phyloP scores from a whole-genome alignment of 1,140 invertebrate genomes.

The Drosophila mauritiana region DNA sequence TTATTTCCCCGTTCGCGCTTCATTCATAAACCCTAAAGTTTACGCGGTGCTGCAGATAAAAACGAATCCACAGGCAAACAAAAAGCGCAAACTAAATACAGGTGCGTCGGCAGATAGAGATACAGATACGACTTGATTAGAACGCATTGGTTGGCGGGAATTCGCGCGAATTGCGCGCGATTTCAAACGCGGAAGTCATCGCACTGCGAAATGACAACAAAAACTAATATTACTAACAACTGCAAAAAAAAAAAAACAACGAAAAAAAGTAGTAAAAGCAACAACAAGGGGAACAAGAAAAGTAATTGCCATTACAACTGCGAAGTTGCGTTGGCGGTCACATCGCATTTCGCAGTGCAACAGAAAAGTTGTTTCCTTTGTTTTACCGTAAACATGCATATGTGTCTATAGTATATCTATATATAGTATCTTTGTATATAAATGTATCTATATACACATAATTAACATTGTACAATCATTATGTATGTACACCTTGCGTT shows the following conservation, averaged over 20 bases:
- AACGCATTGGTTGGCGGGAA: constrained; percentile 3
- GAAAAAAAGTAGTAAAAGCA: neutral
- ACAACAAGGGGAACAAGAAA: constrained; percentile 32
- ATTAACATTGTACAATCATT: neutral
- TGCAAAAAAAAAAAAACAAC: neutral
- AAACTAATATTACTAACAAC: constrained; percentile 31
- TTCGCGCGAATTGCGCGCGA: constrained; percentile 43
- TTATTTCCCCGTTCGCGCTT: constrained; percentile 14
- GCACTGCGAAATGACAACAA: constrained; percentile 47
- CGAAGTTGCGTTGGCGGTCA: constrained; percentile 67
- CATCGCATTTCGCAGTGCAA: constrained; percentile 30
- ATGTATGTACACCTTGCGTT: neutral
- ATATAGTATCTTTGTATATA: neutral
- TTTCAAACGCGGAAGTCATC: constrained; percentile 66
- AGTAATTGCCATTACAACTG: constrained; percentile 36
- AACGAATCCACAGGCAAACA: constrained; percentile 35
- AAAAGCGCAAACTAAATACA: constrained; percentile 36
- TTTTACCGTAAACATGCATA: constrained; percentile 35
- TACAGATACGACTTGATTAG: constrained; percentile 19
- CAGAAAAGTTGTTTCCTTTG: constrained; percentile 68
- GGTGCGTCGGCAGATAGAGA: constrained; percentile 17
- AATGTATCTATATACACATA: constrained; percentile 11
- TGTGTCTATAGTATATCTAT: too few species aligned
- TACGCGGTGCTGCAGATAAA: constrained; percentile 54
- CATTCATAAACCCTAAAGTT: constrained; percentile 68